Evolutionary conservation across 2,113 vertebrate species (phyloP).

Genomic region (Sorex araneus): DNA sequence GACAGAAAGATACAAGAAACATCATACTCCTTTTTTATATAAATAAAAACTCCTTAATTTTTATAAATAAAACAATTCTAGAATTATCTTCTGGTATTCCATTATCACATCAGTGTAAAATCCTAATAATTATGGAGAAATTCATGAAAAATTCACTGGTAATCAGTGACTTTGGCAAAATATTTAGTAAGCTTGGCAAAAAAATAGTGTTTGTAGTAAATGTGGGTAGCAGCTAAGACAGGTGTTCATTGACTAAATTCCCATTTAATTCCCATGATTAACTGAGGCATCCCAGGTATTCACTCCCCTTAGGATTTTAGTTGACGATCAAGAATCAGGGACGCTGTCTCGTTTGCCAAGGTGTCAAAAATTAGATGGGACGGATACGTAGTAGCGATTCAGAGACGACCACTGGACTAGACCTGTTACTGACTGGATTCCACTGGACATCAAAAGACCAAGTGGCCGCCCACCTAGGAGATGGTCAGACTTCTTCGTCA

Average conservation of each 20-base stretch:
- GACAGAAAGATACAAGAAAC: neutral
- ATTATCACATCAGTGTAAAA: neutral
- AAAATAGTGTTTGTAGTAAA: neutral
- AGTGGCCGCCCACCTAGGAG: too few relatives aligned
- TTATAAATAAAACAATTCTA: conserved; percentile 19
- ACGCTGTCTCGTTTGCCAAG: too few relatives aligned
- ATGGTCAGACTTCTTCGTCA: too few relatives aligned
- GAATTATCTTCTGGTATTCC: neutral
- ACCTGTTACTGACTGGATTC: too few relatives aligned
- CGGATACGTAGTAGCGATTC: too few relatives aligned
- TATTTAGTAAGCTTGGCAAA: neutral
- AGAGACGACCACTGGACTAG: too few relatives aligned
- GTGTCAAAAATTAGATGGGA: too few relatives aligned
- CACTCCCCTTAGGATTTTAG: neutral
- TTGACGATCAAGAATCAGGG: too few relatives aligned
- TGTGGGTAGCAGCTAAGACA: neutral
- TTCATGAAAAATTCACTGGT: neutral
- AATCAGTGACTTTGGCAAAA: neutral
- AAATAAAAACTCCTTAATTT: neutral
- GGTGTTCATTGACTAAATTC: neutral
- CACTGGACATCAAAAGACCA: too few relatives aligned
- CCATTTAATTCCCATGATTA: neutral
- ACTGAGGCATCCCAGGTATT: neutral
- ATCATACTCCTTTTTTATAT: neutral
- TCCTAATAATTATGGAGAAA: neutral